Conservation (phyloP, 2,888 invertebrate species). For the Fragum fragum region DNA sequence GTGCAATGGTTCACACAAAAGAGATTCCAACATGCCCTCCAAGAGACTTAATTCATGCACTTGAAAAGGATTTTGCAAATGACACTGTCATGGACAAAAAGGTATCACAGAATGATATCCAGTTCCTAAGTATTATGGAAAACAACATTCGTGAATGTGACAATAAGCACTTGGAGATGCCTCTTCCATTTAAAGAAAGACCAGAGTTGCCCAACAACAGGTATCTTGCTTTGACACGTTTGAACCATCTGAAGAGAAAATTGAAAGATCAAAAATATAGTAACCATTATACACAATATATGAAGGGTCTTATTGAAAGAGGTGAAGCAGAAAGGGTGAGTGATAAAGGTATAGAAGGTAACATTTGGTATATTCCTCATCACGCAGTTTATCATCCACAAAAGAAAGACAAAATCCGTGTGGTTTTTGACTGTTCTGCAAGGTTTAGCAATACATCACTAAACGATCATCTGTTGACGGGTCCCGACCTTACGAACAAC, state of each 20-base stretch:
- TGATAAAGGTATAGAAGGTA: neutral
- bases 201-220: slow-evolving; percentile 48
- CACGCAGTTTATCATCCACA: slow-evolving; percentile 55
- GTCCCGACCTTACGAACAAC: slow-evolving; percentile 63
- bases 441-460: slow-evolving; percentile 19
- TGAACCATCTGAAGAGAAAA: slow-evolving; percentile 38
- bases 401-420: slow-evolving; percentile 59
- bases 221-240: slow-evolving; percentile 15
- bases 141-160: neutral
- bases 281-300: slow-evolving; percentile 45
- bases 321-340: slow-evolving; percentile 42
- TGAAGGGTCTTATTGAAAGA: slow-evolving; percentile 33
- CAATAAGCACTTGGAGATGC: slow-evolving; percentile 33
- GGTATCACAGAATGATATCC: slow-evolving; percentile 13
- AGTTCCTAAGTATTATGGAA: slow-evolving; percentile 5
- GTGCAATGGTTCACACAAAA: neutral
- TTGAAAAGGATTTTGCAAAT: slow-evolving; percentile 9
- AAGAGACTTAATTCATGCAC: neutral
- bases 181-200: slow-evolving; percentile 52
- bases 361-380: slow-evolving; percentile 66
- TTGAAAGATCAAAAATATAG: slow-evolving; percentile 27
- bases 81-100: neutral
- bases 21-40: slow-evolving; percentile 3
- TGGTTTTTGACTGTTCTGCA: slow-evolving; percentile 63
- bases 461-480: slow-evolving; percentile 51